Conservation (phyloP, 2,797 vertebrate genomes). For the Anniella stebbinsi region DNA sequence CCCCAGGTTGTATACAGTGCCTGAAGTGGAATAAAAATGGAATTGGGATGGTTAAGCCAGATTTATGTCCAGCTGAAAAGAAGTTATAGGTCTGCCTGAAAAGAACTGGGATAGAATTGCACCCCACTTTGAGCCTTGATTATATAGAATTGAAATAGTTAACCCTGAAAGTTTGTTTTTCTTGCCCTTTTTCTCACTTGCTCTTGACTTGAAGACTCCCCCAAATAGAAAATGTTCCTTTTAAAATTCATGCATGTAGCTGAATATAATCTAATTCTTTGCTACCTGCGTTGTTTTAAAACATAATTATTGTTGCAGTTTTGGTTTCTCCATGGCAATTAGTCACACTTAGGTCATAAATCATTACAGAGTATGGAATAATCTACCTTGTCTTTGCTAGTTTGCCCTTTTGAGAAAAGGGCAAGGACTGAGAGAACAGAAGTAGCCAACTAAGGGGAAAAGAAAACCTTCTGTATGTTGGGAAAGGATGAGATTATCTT, state of each 20-base stretch:
- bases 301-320: slow-evolving; percentile 1
- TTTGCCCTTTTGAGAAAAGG: slow-evolving; percentile 18
- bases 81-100: background rate
- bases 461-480: background rate
- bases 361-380: background rate
- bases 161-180: background rate
- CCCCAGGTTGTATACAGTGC: background rate
- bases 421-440: slow-evolving; percentile 19
- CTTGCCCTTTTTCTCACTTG: background rate
- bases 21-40: background rate
- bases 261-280: background rate
- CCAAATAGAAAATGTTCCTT: background rate
- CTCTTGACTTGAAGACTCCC: background rate
- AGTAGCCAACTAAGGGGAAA: slow-evolving; percentile 37
- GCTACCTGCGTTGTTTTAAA: background rate
- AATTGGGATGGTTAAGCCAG: background rate
- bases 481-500: background rate
- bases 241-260: background rate
- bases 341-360: background rate
- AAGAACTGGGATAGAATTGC: background rate
- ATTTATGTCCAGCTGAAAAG: no score
- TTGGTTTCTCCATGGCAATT: background rate
- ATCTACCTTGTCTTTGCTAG: slow-evolving; percentile 1
- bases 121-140: no score
- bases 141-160: background rate